These are phyloP conservation scores for Drosophila mayri DNA, from an alignment of 1,140 invertebrate genomes.

Conservation along the genomic window DNA sequence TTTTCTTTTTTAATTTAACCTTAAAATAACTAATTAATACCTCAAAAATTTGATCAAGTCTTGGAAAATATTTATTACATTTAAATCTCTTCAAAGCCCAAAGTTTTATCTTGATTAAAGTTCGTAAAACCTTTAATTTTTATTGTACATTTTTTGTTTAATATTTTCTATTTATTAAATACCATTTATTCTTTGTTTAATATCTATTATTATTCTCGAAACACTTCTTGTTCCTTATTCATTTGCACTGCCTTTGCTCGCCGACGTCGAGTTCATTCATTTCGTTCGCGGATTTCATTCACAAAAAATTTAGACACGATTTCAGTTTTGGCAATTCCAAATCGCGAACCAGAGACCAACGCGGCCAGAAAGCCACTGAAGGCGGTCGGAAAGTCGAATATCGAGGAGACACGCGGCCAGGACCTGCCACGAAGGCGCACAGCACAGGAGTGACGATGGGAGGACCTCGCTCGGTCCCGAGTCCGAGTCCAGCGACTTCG, in stretches of 20 bases:
- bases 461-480: slow-evolving; percentile 46
- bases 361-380: slow-evolving; percentile 65
- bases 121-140: background rate
- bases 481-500: slow-evolving; percentile 38
- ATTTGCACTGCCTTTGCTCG: slow-evolving; percentile 13
- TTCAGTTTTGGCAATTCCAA: slow-evolving; percentile 34
- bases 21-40: background rate
- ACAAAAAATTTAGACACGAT: slow-evolving; percentile 40
- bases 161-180: background rate
- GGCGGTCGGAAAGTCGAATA: slow-evolving; percentile 32
- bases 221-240: slow-evolving; percentile 33
- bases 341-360: slow-evolving; percentile 54
- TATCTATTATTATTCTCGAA: background rate
- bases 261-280: slow-evolving; percentile 34
- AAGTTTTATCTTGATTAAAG: background rate
- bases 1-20: background rate
- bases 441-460: slow-evolving; percentile 40
- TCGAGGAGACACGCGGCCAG: slow-evolving; percentile 46
- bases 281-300: slow-evolving; percentile 53
- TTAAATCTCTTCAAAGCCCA: too few species aligned
- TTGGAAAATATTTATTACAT: background rate
- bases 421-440: slow-evolving; percentile 48
- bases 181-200: slow-evolving; percentile 11
- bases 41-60: too few species aligned
- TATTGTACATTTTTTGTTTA: background rate